phyloP scores from a whole-genome alignment of 1,140 invertebrate species.

The Batillaria attramentaria region DNA sequence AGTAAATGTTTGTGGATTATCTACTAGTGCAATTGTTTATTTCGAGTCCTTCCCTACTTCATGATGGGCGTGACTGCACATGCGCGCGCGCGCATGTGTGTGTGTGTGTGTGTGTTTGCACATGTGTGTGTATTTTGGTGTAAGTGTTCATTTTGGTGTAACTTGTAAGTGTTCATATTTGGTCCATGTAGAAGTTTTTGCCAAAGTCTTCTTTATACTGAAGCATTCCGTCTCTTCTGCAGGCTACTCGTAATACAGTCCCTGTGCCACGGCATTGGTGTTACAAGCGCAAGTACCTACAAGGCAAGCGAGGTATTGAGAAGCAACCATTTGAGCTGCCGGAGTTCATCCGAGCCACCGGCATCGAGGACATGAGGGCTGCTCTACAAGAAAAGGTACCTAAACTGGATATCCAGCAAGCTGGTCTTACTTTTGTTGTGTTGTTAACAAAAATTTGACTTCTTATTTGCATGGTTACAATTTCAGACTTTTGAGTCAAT shows the following conservation, averaged over 20 bases:
- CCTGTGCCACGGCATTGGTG: slow-evolving; percentile 99
- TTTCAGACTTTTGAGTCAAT: too few species aligned
- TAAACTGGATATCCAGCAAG: too few species aligned
- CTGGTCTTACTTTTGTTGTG: too few species aligned
- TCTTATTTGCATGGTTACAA: too few species aligned
- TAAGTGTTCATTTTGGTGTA: neutral
- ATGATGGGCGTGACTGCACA: too few species aligned
- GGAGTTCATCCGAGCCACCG: slow-evolving; percentile 98
- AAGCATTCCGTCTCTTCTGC: slow-evolving; percentile 25
- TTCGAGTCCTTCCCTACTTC: too few species aligned
- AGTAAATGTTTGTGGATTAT: too few species aligned
- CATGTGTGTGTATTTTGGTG: neutral
- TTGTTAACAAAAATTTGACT: too few species aligned
- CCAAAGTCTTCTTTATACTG: neutral
- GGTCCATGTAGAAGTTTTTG: neutral
- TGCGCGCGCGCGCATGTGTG: too few species aligned
- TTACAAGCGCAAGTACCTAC: slow-evolving; percentile 96
- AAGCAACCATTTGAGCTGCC: slow-evolving; percentile 99
- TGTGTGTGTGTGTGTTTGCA: neutral
- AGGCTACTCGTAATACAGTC: slow-evolving; percentile 91
- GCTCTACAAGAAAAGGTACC: slow-evolving; percentile 96
- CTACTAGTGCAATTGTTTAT: too few species aligned
- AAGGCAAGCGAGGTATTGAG: slow-evolving; percentile 99
- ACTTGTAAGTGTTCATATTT: neutral
- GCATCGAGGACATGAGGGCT: slow-evolving; percentile 99